Percentiles rank a stretch among this genome's conserved stretches.
Evolutionary conservation across 2,113 vertebrate species (phyloP).

Genomic region (Fulmarus glacialis): DNA sequence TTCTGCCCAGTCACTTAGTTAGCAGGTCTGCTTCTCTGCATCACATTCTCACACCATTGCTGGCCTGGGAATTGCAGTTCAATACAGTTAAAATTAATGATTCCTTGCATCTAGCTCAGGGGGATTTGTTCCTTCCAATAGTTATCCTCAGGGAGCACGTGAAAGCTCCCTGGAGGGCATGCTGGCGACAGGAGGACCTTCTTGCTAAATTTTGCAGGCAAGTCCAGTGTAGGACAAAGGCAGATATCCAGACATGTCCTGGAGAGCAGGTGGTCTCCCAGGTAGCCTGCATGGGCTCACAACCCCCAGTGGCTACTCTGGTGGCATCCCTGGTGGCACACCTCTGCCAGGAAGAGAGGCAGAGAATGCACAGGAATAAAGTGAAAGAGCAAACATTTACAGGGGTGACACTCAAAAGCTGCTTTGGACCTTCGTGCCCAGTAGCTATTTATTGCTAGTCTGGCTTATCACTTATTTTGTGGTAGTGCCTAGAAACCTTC

Average conservation of each 20-base stretch:
- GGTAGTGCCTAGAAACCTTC: not conserved
- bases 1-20: not conserved
- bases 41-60: not conserved
- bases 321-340: not conserved
- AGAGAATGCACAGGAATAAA: not conserved
- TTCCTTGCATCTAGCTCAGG: not conserved
- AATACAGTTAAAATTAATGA: slow-evolving; percentile 47
- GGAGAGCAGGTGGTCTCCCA: not conserved
- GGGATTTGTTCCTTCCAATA: not conserved
- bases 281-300: not conserved
- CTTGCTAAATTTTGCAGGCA: not conserved
- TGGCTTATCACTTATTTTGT: not conserved
- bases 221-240: not conserved
- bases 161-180: not conserved
- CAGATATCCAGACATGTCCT: not conserved
- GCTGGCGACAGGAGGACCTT: not conserved
- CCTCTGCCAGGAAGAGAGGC: not conserved
- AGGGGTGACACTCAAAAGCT: not conserved
- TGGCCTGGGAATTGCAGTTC: slow-evolving; percentile 39
- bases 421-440: not conserved
- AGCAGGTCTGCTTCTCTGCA: not conserved
- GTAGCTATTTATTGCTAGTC: not conserved
- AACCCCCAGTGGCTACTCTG: not conserved
- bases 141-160: not conserved
- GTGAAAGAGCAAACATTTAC: not conserved